These are phyloP conservation scores for Tachysurus fulvidraco DNA, from an alignment of 2,113 vertebrate genomes.

Conservation along the genomic window DNA sequence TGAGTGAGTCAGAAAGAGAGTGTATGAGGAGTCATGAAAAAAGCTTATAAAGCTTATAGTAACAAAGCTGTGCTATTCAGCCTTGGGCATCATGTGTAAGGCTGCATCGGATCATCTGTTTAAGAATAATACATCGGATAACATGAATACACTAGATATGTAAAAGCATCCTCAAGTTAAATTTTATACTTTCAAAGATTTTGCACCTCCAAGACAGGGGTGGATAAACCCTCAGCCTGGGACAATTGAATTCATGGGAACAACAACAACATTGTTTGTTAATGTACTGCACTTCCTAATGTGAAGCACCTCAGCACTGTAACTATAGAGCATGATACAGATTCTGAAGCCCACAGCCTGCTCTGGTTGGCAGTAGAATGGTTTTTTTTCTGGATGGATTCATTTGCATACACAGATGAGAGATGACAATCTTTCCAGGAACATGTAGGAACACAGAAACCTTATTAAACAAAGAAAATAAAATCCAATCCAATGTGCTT, in stretches of 20 bases:
- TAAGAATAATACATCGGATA: neutral
- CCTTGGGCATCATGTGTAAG: neutral
- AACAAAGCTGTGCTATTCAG: conserved; percentile 7
- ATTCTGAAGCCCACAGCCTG: neutral
- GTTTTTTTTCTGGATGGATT: neutral
- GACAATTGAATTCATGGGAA: neutral
- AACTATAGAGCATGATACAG: neutral
- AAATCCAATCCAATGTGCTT: neutral
- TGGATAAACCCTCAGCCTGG: neutral
- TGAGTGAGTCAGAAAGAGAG: neutral
- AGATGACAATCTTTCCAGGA: neutral
- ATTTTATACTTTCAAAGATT: neutral
- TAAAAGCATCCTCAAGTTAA: neutral
- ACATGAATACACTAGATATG: neutral
- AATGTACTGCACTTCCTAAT: neutral
- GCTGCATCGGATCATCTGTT: neutral
- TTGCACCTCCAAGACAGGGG: neutral
- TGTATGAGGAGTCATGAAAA: neutral
- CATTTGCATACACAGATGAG: neutral
- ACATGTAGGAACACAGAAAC: neutral
- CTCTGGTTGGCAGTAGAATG: neutral
- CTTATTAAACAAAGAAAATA: no score
- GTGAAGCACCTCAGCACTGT: neutral
- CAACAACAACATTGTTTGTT: neutral
- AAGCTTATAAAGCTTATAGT: neutral